Percentiles rank a stretch among this genome's conserved stretches.
Evolutionary conservation across 2,797 vertebrate genomes (phyloP).

Genomic region (Spondyliosoma cantharus): DNA sequence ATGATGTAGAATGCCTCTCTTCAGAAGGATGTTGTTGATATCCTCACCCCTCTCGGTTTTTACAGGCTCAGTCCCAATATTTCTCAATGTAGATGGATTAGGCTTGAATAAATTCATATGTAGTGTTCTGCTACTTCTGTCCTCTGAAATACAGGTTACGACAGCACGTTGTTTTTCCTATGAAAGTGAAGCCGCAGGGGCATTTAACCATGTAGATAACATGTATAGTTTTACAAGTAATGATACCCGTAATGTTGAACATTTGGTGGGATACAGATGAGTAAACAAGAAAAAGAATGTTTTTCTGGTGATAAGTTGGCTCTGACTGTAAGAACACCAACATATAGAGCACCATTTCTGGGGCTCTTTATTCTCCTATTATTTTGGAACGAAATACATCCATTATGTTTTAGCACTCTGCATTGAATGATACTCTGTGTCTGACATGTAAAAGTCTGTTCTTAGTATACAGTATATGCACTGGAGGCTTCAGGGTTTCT

Average conservation of each 20-base stretch:
- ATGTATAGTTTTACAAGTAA: neutral
- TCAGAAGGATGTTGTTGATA: neutral
- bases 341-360: too few relatives aligned
- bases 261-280: too few relatives aligned
- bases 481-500: neutral
- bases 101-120: neutral
- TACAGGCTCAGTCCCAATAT: neutral
- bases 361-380: too few relatives aligned
- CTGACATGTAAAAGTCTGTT: too few relatives aligned
- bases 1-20: neutral
- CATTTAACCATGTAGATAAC: neutral
- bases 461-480: too few relatives aligned
- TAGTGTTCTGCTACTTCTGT: neutral
- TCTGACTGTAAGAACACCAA: too few relatives aligned
- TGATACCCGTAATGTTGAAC: neutral
- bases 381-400: too few relatives aligned
- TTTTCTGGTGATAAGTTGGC: too few relatives aligned
- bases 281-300: too few relatives aligned
- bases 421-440: too few relatives aligned
- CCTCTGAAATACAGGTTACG: neutral
- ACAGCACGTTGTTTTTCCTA: neutral
- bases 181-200: neutral
- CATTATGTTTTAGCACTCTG: too few relatives aligned
- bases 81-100: neutral
- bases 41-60: neutral